A percentile compares a stretch with the other conserved stretches of the same genome.
Evolutionary conservation across 2,113 vertebrate species (phyloP).

Genomic region (Barnardius zonarius): DNA sequence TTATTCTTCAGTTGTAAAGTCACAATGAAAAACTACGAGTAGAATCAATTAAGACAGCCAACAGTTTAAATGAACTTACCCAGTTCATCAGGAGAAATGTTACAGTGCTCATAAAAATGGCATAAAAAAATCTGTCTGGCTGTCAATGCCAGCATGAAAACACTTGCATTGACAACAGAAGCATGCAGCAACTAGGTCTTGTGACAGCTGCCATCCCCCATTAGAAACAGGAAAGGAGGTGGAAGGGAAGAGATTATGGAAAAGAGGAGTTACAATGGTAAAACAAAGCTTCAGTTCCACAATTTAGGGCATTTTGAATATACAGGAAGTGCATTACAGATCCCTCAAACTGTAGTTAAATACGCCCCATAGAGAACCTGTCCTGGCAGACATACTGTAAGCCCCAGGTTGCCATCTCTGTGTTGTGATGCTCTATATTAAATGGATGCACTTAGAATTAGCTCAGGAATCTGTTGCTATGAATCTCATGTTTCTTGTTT

Average conservation of each 20-base stretch:
- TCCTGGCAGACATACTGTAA: neutral
- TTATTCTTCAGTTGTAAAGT: neutral
- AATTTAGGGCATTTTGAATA: neutral
- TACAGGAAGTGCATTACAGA: neutral
- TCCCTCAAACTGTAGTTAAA: neutral
- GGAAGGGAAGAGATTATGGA: neutral
- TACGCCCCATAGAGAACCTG: neutral
- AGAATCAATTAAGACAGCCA: neutral
- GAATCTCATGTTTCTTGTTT: neutral
- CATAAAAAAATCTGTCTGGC: neutral
- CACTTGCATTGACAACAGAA: neutral
- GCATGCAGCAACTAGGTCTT: neutral
- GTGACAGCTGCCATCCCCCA: neutral
- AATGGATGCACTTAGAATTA: neutral
- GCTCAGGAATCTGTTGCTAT: neutral
- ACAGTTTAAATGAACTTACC: neutral
- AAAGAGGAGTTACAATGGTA: neutral
- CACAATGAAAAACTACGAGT: constrained; percentile 2
- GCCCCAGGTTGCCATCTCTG: neutral
- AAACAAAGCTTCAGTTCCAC: neutral
- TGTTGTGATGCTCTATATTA: neutral
- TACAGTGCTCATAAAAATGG: neutral
- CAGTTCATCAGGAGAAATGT: neutral
- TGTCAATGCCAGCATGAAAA: neutral
- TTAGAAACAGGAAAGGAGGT: neutral